A percentile compares a stretch with the other conserved stretches of the same genome.
Conservation (phyloP, 2,888 invertebrate species). For the Epinotia brunnichana region DNA sequence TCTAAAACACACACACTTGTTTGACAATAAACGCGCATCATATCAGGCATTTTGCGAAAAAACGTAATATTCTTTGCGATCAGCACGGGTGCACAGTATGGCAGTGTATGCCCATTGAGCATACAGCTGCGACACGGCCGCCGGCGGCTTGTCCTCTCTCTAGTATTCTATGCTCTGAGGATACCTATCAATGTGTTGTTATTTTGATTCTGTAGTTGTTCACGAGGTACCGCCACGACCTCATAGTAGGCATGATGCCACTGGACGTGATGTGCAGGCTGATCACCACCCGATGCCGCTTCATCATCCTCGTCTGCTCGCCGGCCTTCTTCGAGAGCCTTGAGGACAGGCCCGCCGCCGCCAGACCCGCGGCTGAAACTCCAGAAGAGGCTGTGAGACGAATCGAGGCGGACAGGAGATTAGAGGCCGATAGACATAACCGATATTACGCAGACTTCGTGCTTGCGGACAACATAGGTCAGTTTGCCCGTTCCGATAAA, state of each 20-base stretch:
- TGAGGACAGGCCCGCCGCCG: too few relatives aligned
- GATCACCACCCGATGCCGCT: constrained; percentile 4
- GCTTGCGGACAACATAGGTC: constrained; percentile 2
- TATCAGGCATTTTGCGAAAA: too few relatives aligned
- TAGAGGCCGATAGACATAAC: background rate
- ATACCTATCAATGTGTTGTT: background rate
- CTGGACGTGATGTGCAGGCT: background rate
- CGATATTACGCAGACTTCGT: background rate
- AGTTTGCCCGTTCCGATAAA: background rate
- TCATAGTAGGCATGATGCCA: background rate
- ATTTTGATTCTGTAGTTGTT: background rate
- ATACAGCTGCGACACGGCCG: too few relatives aligned
- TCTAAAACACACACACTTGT: too few relatives aligned
- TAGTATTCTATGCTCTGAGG: too few relatives aligned
- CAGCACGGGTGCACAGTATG: too few relatives aligned
- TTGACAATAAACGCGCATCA: too few relatives aligned
- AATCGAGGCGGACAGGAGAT: background rate
- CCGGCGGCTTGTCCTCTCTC: too few relatives aligned
- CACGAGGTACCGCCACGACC: background rate
- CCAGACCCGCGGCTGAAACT: too few relatives aligned
- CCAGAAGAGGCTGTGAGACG: background rate
- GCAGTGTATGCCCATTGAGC: too few relatives aligned
- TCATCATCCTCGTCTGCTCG: constrained; percentile 1
- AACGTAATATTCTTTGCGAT: too few relatives aligned
- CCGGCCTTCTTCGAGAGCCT: background rate